Evolutionary conservation across 92 coral and sea anemone genomes (phyloP).

Genomic region (Palythoa caribaeorum): DNA sequence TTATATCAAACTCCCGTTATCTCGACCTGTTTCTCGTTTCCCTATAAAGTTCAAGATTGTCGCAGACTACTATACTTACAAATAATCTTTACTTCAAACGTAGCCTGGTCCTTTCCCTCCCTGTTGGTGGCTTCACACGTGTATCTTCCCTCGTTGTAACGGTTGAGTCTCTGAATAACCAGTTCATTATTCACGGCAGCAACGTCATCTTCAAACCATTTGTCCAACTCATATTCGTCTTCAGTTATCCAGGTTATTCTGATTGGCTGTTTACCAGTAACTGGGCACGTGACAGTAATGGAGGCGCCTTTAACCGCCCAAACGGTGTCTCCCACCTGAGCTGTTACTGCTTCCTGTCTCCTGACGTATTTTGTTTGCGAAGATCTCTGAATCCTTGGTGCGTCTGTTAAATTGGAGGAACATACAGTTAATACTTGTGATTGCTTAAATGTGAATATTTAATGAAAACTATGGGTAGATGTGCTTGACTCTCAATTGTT

Average conservation of each 20-base stretch:
- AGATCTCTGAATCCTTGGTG: constrained; percentile 59
- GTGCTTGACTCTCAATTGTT: neutral
- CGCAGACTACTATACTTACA: constrained; percentile 47
- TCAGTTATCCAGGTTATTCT: constrained; percentile 57
- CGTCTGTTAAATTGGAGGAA: constrained; percentile 20
- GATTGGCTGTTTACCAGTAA: constrained; percentile 51
- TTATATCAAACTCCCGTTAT: too few species aligned
- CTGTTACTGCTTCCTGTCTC: constrained; percentile 37
- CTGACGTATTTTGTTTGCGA: constrained; percentile 11
- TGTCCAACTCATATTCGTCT: constrained; percentile 60
- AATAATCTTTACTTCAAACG: constrained; percentile 61
- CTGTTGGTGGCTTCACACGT: constrained; percentile 65
- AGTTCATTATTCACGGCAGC: constrained; percentile 65
- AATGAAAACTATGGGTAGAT: neutral
- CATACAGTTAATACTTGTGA: neutral
- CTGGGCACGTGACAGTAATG: constrained; percentile 75
- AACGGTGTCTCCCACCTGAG: constrained; percentile 77
- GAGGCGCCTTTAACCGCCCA: constrained; percentile 72
- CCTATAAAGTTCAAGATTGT: neutral
- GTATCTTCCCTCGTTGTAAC: constrained; percentile 81
- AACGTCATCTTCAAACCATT: constrained; percentile 70
- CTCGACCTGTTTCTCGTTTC: too few species aligned
- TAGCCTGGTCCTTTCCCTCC: constrained; percentile 60
- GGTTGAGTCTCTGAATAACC: constrained; percentile 62
- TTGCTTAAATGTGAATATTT: too few species aligned